phyloP scores from a whole-genome alignment of 30 jellyfish, hydroid and myxozoan genomes.

The Aurelia sp. region DNA sequence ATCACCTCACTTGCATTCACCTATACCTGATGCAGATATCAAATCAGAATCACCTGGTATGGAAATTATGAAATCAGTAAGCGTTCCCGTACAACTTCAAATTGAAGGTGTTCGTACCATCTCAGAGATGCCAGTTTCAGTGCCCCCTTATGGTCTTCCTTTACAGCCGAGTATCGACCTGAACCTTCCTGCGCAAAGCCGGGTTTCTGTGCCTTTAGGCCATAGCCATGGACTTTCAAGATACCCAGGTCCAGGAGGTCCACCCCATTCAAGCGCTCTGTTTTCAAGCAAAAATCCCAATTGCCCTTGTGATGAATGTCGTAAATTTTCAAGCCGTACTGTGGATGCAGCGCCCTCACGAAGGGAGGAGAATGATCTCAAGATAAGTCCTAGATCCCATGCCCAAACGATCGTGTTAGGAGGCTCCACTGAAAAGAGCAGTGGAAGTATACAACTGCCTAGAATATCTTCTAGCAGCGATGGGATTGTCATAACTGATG shows the following conservation, averaged over 20 bases:
- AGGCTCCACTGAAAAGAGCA: neutral
- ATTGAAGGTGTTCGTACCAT: neutral
- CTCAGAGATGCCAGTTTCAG: neutral
- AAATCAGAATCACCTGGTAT: constrained; percentile 5
- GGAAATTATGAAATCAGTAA: neutral
- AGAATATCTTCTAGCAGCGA: neutral
- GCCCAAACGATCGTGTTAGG: too few relatives aligned
- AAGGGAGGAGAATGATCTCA: neutral
- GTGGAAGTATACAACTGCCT: neutral
- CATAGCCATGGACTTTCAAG: neutral
- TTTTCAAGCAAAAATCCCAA: constrained; percentile 3
- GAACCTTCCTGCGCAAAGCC: neutral
- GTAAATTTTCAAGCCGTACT: neutral
- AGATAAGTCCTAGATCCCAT: neutral
- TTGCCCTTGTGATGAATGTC: constrained; percentile 58
- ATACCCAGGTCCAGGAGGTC: constrained; percentile 21
- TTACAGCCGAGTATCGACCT: neutral
- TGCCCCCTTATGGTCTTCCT: constrained; percentile 22
- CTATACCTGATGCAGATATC: neutral
- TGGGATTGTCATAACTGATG: constrained; percentile 22
- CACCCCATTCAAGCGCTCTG: constrained; percentile 9
- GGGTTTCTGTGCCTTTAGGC: too few relatives aligned
- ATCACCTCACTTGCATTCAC: constrained; percentile 20
- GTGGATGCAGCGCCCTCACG: neutral
- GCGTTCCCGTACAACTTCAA: neutral